Evolutionary conservation across 2,888 invertebrate genomes (phyloP), one percentile per base, ranked within the genome.

Genomic region (Caenorhabditis sulstoni): DNA sequence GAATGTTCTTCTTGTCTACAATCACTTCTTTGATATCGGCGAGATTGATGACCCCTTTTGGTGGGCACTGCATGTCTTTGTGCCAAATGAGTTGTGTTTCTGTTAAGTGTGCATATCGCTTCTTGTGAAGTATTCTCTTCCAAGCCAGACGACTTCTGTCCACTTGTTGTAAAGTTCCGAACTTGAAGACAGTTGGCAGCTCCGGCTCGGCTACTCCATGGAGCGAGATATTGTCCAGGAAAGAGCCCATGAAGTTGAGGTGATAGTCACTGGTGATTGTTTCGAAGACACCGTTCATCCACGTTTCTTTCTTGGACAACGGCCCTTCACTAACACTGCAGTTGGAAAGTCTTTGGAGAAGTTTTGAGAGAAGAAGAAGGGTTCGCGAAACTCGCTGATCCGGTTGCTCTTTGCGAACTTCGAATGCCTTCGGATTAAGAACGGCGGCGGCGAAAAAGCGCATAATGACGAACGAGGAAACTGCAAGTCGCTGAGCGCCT

Each of bases 391-490:
- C 86, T 23, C 86, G 85, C 1, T 83, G 78, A 14, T 88, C 87
- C 23, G 89, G 88, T 18, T 87, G 84, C 35, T 87, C 89, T 45
- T 83, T 74, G 16, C 86, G 84, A 37, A 90, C 68, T 12, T 87
- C 87, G 75, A 87, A 90, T 1, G 85, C 82, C 50, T 87, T 90
- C 12, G 90, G 90, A 66, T 87, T 87, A 39, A 89, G 70, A 45
- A 90, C 81, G 12, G 90, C 90, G 3, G 90, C 88, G 0, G 90
- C 88, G 70, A 90, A 90, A 76, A 90, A 90, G 18, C 90, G 82
- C 88, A 90, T 87, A 20, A 90, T 87, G 16, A 90, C 81, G 52
- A 90, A 90, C 5, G 88, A 88, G 11, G 86, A 87, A 8, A 90
- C 80, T 2, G 90, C 89, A 16, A 90, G 83, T 35, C 87, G 84